Evolutionary conservation across 2,888 invertebrate genomes (phyloP), one percentile per base, ranked within the genome.

Genomic region (Dioctria linearis): DNA sequence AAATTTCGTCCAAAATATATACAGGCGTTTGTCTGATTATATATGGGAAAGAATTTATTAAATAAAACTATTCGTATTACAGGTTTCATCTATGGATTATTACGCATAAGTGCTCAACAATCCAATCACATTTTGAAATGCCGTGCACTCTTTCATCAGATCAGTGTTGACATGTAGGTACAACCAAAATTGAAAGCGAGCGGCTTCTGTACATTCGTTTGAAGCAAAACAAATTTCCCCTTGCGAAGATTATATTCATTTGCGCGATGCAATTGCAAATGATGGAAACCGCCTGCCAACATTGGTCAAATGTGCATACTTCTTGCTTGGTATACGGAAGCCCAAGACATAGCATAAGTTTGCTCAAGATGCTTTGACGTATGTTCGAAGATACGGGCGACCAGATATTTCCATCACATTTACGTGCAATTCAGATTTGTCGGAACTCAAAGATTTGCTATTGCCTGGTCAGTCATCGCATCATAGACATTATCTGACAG

Each of bases 121-220:
- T 11, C n/a, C 9, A 85, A 85, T 81, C 49, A 83, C 63, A 80
- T 86, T 46, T 54, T 84, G 54, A 71, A 80, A 80, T 85, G 83
- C 79, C 82, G 85, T 4, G 80, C 84, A 71, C 82, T 88, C 4
- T 86, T 85, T 61, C 85, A 86, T 66, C 87, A 88, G 81, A 71
- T 85, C 25, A 25, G 0, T 25, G 25, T 25, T 25, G 25, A 25
- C 25, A 25, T 25, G 25, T 25, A 25, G n/a, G 85, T 88, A 86
- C 83, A 86, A n/a, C 83, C 0, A 87, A 87, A 83, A 85, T 87
- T 43, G 87, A 88, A 83, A 84, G 82, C 6, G 85, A 87, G 81
- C 84, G 86, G n/a, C 80, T 88, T 9, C 51, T 63, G 9, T 88
- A 80, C 80, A 82, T 87, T 49, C 83, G 86, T 57, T 84, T 83